phyloP scores from a whole-genome alignment of 2,113 vertebrate genomes.

The Neotoma lepida region DNA sequence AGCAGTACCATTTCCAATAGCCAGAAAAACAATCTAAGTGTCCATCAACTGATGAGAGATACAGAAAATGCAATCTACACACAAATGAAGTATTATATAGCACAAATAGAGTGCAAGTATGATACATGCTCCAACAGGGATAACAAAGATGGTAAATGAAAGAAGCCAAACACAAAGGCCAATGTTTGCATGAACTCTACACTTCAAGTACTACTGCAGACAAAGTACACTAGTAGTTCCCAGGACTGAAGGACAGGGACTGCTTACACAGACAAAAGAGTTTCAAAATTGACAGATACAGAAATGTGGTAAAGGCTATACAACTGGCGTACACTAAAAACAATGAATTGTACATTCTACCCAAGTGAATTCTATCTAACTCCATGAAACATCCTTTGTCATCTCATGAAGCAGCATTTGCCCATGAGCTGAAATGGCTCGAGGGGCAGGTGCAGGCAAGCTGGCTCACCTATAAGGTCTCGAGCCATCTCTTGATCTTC shows the following conservation, averaged over 20 bases:
- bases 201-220: not conserved
- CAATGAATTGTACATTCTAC: fast-evolving
- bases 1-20: not conserved
- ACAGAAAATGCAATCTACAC: not conserved
- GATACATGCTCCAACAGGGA: not conserved
- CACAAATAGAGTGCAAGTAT: not conserved
- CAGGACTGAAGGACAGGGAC: not conserved
- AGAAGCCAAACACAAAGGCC: not conserved
- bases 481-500: slow-evolving; percentile 99
- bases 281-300: not conserved
- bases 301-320: fast-evolving
- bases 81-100: not conserved
- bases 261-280: not conserved
- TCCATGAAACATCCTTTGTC: not conserved
- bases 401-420: fast-evolving
- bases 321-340: too few species aligned
- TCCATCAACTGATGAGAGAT: not conserved
- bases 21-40: not conserved
- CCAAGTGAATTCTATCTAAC: fast-evolving
- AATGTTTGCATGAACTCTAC: too few species aligned
- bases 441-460: fast-evolving
- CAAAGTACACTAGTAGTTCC: fast-evolving
- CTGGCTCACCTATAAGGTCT: slow-evolving; percentile 92
- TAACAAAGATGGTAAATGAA: not conserved
- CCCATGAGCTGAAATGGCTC: fast-evolving